Percentiles rank a stretch among this genome's conserved stretches.
Conservation (phyloP, 2,113 vertebrate species). For the Austrofundulus limnaeus region DNA sequence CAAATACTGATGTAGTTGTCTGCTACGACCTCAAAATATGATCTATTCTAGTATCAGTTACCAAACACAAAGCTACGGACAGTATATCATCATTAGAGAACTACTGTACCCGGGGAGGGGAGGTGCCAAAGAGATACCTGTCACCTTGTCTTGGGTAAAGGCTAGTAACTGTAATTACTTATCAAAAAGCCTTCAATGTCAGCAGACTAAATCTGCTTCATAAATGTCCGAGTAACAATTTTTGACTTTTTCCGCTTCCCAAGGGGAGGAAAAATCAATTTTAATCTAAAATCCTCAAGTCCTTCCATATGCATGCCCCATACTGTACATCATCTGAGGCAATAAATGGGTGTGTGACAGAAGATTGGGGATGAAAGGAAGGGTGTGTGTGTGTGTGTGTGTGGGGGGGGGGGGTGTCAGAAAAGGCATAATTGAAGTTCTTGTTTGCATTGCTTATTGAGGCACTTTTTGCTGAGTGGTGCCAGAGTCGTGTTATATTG, state of each 20-base stretch:
- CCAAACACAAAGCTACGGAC: slow-evolving; percentile 48
- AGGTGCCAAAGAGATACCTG: slow-evolving; percentile 87
- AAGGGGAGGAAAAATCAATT: slow-evolving; percentile 97
- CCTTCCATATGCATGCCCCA: slow-evolving; percentile 87
- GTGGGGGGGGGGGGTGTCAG: not conserved
- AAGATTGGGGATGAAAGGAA: slow-evolving; percentile 14
- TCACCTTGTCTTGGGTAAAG: slow-evolving; percentile 94
- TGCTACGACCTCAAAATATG: slow-evolving; percentile 33
- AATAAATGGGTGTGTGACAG: slow-evolving; percentile 82
- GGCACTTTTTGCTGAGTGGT: slow-evolving; percentile 72
- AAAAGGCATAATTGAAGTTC: slow-evolving; percentile 74
- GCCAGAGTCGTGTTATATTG: slow-evolving; percentile 68
- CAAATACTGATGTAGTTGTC: slow-evolving; percentile 34
- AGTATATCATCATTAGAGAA: slow-evolving; percentile 86
- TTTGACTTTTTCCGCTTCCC: slow-evolving; percentile 90
- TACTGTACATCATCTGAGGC: slow-evolving; percentile 86
- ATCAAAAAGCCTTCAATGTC: slow-evolving; percentile 96
- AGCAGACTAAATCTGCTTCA: slow-evolving; percentile 95
- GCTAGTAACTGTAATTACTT: slow-evolving; percentile 98
- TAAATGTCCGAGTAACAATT: slow-evolving; percentile 96
- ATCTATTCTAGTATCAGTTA: slow-evolving; percentile 44
- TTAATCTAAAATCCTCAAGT: slow-evolving; percentile 92
- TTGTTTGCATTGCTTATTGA: slow-evolving; percentile 75
- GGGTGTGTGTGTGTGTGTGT: too few relatives aligned
- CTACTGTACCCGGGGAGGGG: slow-evolving; percentile 73